A percentile compares a stretch with the other conserved stretches of the same genome.
phyloP scores from a whole-genome alignment of 2,113 vertebrate genomes.

The Cygnus buccinator region DNA sequence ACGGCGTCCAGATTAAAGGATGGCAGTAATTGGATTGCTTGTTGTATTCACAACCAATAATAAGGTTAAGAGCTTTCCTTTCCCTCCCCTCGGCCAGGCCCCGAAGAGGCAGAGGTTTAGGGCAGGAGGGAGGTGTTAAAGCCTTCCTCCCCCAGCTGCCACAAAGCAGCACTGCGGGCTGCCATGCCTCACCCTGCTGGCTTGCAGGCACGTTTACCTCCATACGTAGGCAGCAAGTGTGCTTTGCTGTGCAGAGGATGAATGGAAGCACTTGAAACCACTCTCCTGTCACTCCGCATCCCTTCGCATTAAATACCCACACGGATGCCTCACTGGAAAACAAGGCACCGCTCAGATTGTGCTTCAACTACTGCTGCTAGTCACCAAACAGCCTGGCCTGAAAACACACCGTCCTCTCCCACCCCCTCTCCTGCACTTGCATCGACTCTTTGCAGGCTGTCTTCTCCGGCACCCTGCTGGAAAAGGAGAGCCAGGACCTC shows the following conservation, averaged over 20 bases:
- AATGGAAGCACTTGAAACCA: background rate
- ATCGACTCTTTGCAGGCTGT: background rate
- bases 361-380: background rate
- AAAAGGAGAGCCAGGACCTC: background rate
- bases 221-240: background rate
- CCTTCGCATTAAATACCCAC: background rate
- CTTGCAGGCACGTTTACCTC: background rate
- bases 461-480: background rate
- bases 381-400: background rate
- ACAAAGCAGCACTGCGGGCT: background rate
- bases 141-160: background rate
- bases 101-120: background rate
- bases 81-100: background rate
- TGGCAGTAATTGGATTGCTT: slow-evolving; percentile 40
- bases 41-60: slow-evolving; percentile 34
- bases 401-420: background rate
- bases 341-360: background rate
- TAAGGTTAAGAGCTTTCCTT: slow-evolving; percentile 57
- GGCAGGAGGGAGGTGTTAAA: background rate
- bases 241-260: background rate
- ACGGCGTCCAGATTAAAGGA: slow-evolving; percentile 21
- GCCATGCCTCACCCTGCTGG: background rate
- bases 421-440: background rate
- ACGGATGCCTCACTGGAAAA: background rate
- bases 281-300: background rate